A percentile compares a stretch with the other conserved stretches of the same genome.
phyloP scores from a whole-genome alignment of 2,113 vertebrate species.

The Pollimyrus isidori region DNA sequence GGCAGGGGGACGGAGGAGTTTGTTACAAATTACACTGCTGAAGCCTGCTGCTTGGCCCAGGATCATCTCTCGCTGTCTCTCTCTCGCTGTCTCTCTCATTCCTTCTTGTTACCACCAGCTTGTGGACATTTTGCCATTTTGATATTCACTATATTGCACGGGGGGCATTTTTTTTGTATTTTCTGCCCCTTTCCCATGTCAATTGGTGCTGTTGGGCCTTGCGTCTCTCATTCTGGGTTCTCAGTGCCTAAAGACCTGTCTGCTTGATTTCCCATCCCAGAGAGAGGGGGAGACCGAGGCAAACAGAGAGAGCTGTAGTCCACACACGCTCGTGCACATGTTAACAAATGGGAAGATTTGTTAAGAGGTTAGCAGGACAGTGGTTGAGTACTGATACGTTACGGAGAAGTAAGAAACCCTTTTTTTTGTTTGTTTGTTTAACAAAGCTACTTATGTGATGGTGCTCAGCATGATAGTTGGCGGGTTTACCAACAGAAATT shows the following conservation, averaged over 20 bases:
- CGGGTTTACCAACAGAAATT: neutral
- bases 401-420: neutral
- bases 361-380: neutral
- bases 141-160: neutral
- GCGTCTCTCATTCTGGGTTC: neutral
- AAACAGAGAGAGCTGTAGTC: neutral
- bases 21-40: neutral
- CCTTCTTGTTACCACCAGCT: neutral
- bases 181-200: neutral
- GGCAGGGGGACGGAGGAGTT: neutral
- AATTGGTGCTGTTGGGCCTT: neutral
- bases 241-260: neutral
- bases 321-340: too few species aligned
- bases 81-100: neutral
- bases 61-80: neutral
- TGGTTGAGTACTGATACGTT: neutral
- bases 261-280: neutral
- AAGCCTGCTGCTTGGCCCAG: neutral
- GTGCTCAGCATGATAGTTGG: neutral
- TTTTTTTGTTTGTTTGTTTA: too few species aligned
- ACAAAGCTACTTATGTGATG: neutral
- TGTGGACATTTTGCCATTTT: neutral
- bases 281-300: neutral
- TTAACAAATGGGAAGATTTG: neutral
- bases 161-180: neutral